Evolutionary conservation across 2,113 vertebrate genomes (phyloP).

Genomic region (Chiloscyllium plagiosum): DNA sequence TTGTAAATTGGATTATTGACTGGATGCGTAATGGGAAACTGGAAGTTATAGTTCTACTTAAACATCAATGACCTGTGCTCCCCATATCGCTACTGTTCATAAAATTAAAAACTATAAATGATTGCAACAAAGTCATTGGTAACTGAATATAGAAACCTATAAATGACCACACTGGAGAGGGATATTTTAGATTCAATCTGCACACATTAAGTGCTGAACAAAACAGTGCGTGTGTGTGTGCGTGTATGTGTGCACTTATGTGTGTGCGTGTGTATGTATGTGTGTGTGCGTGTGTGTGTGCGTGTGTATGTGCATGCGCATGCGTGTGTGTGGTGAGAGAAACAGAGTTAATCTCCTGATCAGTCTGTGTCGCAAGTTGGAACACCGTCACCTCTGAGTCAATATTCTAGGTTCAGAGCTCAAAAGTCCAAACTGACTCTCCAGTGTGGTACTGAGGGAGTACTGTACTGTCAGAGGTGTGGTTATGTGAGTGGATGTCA

Average conservation of each 20-base stretch:
- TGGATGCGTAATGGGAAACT: constrained; percentile 13
- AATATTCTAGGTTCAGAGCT: not conserved
- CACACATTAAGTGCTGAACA: not conserved
- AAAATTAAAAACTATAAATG: not conserved
- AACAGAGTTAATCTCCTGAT: not conserved
- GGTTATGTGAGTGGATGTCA: not conserved
- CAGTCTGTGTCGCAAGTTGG: not conserved
- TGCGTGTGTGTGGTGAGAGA: not conserved
- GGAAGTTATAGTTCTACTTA: not conserved
- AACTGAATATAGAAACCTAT: not conserved
- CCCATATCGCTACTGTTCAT: not conserved
- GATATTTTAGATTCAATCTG: not conserved
- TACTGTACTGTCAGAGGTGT: not conserved
- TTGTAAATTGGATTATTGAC: constrained; percentile 26
- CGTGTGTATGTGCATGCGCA: too few species aligned
- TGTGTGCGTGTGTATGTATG: too few species aligned
- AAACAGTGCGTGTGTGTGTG: not conserved
- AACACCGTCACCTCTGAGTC: not conserved
- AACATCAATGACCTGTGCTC: not conserved
- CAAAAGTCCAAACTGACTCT: not conserved
- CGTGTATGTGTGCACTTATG: too few species aligned
- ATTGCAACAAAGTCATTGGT: not conserved
- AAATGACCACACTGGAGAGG: not conserved
- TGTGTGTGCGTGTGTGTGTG: too few species aligned
- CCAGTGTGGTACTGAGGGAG: too few species aligned